Percentiles rank a stretch among this genome's conserved stretches.
These are phyloP conservation scores for Lytechinus variegatus DNA, from an alignment of 35 echinoderm and acorn worm species.

Conservation along the genomic window DNA sequence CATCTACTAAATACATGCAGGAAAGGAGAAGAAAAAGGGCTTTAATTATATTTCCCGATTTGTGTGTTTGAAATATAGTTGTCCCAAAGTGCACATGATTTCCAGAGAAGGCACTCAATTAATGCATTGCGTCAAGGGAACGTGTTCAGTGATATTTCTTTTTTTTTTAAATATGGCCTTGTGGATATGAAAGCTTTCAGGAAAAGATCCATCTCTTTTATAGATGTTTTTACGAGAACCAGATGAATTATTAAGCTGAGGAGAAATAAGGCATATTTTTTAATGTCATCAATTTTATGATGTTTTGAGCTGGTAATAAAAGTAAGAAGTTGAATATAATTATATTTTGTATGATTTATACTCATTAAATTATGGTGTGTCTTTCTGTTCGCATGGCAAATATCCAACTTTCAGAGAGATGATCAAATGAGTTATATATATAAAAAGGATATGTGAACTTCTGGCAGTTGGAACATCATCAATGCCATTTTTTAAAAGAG, in stretches of 20 bases:
- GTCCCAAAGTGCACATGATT: neutral
- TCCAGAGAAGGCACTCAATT: neutral
- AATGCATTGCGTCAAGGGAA: neutral
- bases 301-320: neutral
- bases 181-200: neutral
- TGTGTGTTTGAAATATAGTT: neutral
- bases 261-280: neutral
- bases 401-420: neutral
- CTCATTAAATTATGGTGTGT: neutral
- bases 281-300: neutral
- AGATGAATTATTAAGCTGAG: neutral
- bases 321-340: neutral
- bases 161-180: neutral
- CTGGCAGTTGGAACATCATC: neutral
- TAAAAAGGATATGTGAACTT: neutral
- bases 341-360: neutral
- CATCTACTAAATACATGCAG: conserved; percentile 1
- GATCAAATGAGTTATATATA: neutral
- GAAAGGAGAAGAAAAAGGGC: conserved; percentile 1
- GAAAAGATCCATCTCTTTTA: neutral
- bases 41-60: neutral
- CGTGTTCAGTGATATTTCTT: neutral
- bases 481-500: neutral
- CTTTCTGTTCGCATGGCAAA: neutral
- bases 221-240: neutral